phyloP scores from a whole-genome alignment of 2,113 vertebrate genomes.

The Eptesicus fuscus region DNA sequence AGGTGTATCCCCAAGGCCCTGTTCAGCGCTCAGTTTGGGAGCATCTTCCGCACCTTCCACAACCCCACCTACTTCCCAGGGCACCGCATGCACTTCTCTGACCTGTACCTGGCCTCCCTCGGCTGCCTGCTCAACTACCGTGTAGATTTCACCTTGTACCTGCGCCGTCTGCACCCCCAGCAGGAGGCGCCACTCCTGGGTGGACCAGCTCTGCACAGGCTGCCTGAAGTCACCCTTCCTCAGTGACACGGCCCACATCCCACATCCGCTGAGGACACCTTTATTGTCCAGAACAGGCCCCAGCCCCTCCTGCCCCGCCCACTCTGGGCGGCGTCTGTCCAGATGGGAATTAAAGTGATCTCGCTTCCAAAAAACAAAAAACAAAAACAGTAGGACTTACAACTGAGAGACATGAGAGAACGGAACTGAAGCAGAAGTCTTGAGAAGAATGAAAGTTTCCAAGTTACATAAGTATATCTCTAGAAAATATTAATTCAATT shows the following conservation, averaged over 20 bases:
- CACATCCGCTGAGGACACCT: slow-evolving; percentile 81
- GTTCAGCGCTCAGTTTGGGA: slow-evolving; percentile 87
- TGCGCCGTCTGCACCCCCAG: slow-evolving; percentile 83
- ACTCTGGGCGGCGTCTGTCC: background rate
- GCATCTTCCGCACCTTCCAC: slow-evolving; percentile 88
- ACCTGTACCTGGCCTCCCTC: slow-evolving; percentile 88
- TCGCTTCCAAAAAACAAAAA: background rate
- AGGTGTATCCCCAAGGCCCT: slow-evolving; percentile 86
- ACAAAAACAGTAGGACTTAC: background rate
- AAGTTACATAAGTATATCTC: background rate
- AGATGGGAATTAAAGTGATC: slow-evolving; percentile 45
- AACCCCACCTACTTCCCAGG: slow-evolving; percentile 88
- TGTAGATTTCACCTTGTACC: slow-evolving; percentile 85
- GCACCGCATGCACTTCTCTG: slow-evolving; percentile 83
- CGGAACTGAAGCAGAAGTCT: background rate
- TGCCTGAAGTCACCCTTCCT: slow-evolving; percentile 89
- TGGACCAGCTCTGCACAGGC: slow-evolving; percentile 87
- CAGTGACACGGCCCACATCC: slow-evolving; percentile 86
- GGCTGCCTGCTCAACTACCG: slow-evolving; percentile 86
- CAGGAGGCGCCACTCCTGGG: slow-evolving; percentile 85
- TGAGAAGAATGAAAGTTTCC: background rate
- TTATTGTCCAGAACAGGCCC: slow-evolving; percentile 42
- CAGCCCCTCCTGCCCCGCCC: background rate
- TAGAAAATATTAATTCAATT: background rate
- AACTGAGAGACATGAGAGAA: background rate